phyloP scores from a whole-genome alignment of 1,140 invertebrate genomes.

The Pachypeltis micranthus region DNA sequence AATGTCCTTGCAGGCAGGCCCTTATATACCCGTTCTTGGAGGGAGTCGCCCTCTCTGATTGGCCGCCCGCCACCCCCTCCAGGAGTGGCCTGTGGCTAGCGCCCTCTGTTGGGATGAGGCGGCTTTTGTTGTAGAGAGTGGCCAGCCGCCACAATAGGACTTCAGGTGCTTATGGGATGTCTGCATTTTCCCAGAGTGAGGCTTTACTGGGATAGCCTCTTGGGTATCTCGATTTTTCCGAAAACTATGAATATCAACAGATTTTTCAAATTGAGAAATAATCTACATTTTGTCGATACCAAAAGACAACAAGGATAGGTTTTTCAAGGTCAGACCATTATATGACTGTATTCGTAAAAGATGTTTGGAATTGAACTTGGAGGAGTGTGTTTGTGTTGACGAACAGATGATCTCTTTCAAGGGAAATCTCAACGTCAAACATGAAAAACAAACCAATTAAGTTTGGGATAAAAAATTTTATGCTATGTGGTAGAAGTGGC shows the following conservation, averaged over 20 bases:
- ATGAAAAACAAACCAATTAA: conserved; percentile 22
- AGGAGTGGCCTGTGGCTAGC: too few relatives aligned
- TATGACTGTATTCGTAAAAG: conserved; percentile 5
- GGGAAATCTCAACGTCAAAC: conserved; percentile 24
- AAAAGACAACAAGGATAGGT: not conserved
- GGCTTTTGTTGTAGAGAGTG: too few relatives aligned
- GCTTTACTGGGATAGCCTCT: not conserved
- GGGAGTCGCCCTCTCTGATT: too few relatives aligned
- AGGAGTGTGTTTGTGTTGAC: conserved; percentile 21
- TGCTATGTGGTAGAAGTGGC: conserved; percentile 26
- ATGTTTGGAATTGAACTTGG: conserved; percentile 17
- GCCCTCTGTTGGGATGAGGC: too few relatives aligned
- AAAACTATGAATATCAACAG: not conserved
- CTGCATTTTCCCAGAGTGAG: not conserved
- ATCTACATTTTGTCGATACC: not conserved
- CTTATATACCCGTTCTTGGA: too few relatives aligned
- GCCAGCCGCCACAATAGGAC: too few relatives aligned
- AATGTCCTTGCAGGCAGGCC: too few relatives aligned
- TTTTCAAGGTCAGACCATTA: not conserved
- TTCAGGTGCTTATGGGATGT: not conserved
- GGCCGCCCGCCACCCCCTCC: too few relatives aligned
- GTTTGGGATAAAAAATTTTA: conserved; percentile 27
- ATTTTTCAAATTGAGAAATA: not conserved
- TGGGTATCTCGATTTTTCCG: not conserved
- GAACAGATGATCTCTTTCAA: conserved; percentile 32